Percentiles rank a stretch among this genome's conserved stretches.
Evolutionary conservation across 2,888 invertebrate genomes (phyloP).

Genomic region (Aradus depressus): DNA sequence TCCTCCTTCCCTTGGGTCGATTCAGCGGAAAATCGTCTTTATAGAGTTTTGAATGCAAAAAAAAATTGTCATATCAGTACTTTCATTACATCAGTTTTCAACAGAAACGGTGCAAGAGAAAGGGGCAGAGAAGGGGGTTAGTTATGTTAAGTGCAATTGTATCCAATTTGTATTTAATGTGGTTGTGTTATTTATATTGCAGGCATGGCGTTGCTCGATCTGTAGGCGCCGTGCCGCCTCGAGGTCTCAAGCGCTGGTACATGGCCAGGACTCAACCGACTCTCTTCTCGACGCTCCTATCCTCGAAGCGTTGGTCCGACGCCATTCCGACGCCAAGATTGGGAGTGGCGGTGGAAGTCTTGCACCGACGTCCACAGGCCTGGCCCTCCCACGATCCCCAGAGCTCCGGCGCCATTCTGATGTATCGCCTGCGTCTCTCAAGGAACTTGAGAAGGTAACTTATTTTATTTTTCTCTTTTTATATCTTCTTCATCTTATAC

Average conservation of each 20-base stretch:
- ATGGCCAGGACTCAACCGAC: conserved; percentile 73
- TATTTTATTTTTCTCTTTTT: neutral
- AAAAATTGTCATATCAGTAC: no score
- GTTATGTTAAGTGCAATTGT: no score
- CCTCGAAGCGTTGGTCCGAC: conserved; percentile 62
- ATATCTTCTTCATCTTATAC: no score
- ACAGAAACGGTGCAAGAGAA: no score
- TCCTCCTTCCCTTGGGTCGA: no score
- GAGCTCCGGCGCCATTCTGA: conserved; percentile 74
- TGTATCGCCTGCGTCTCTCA: conserved; percentile 74
- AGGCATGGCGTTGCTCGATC: conserved; percentile 78
- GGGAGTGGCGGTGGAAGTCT: conserved; percentile 40
- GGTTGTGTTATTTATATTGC: conserved; percentile 46
- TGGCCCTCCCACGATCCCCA: conserved; percentile 75
- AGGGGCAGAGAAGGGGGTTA: no score
- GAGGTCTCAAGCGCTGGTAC: conserved; percentile 51
- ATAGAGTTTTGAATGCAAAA: no score
- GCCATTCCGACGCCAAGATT: conserved; percentile 66
- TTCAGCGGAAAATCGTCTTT: no score
- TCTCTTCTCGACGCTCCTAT: conserved; percentile 69
- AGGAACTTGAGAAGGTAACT: conserved; percentile 72
- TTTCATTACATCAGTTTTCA: no score
- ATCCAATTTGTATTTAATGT: no score
- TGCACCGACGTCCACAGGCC: conserved; percentile 42
- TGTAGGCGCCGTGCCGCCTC: conserved; percentile 69